phyloP scores from a whole-genome alignment of 2,797 vertebrate species.

The Pangasius larnaudii region DNA sequence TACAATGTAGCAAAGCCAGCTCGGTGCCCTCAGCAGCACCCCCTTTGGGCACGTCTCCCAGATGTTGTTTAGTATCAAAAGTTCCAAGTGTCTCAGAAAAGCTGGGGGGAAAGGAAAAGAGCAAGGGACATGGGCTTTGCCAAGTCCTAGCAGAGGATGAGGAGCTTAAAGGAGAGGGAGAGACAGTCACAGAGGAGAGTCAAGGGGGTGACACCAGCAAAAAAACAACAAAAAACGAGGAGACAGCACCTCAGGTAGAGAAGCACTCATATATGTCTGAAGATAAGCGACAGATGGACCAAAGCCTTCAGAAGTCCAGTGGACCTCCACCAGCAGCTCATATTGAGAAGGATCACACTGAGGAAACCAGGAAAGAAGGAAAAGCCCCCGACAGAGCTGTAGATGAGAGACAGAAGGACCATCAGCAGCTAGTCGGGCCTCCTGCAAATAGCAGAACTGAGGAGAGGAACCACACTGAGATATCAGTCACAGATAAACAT shows the following conservation, averaged over 20 bases:
- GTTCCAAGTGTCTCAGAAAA: not conserved
- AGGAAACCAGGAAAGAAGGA: not conserved
- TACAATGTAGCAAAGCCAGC: not conserved
- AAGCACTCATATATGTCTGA: not conserved
- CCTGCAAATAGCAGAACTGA: not conserved
- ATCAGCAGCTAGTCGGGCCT: not conserved
- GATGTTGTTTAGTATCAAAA: conserved; percentile 18
- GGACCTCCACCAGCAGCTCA: not conserved
- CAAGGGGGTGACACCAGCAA: conserved; percentile 36
- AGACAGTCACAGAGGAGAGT: conserved; percentile 35
- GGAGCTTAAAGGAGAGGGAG: conserved; percentile 32
- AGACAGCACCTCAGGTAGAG: not conserved
- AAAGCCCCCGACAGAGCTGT: not conserved
- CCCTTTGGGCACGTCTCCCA: conserved; percentile 4
- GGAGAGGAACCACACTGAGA: not conserved
- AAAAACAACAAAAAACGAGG: conserved; percentile 9
- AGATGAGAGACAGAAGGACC: not conserved
- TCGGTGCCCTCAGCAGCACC: not conserved
- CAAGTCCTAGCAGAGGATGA: conserved; percentile 36
- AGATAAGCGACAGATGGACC: not conserved
- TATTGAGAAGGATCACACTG: not conserved
- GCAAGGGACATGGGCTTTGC: conserved; percentile 26
- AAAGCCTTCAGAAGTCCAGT: not conserved
- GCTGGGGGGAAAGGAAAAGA: not conserved
- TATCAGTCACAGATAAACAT: not conserved